phyloP scores from a whole-genome alignment of 2,797 vertebrate genomes.

The Rhadinocentrus ornatus region DNA sequence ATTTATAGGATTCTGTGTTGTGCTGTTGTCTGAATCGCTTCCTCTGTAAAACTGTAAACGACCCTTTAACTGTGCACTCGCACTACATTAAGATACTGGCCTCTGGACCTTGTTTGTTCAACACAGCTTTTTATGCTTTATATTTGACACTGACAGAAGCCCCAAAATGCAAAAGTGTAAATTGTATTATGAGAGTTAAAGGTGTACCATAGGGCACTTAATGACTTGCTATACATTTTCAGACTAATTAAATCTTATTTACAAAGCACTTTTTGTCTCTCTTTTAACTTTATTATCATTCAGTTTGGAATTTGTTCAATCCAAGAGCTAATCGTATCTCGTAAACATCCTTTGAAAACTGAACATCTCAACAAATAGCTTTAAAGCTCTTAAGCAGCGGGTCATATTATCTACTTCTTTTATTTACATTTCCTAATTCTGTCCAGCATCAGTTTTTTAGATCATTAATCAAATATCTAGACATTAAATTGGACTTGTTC shows the following conservation, averaged over 20 bases:
- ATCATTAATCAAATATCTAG: neutral
- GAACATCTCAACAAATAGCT: neutral
- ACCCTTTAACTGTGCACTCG: constrained; percentile 78
- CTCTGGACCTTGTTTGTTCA: constrained; percentile 87
- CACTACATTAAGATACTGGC: constrained; percentile 81
- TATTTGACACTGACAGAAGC: constrained; percentile 82
- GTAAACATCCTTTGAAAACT: neutral
- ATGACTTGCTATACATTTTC: constrained; percentile 88
- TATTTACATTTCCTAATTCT: neutral
- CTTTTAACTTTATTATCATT: constrained; percentile 20
- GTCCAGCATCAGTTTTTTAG: neutral
- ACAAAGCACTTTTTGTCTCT: constrained; percentile 76
- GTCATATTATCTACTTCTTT: neutral
- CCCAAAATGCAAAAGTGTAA: constrained; percentile 85
- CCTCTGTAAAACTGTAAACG: constrained; percentile 75
- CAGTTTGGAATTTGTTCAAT: neutral
- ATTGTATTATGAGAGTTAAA: constrained; percentile 90
- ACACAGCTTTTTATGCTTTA: constrained; percentile 89
- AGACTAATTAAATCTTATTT: constrained; percentile 95
- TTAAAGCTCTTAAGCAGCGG: neutral
- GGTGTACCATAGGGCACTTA: constrained; percentile 86
- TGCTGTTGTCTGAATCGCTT: constrained; percentile 78
- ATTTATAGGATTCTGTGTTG: constrained; percentile 70
- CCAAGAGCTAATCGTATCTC: constrained; percentile 9
- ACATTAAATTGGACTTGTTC: neutral